phyloP scores from a whole-genome alignment of 2,113 vertebrate species.

The Epinephelus fuscoguttatus region DNA sequence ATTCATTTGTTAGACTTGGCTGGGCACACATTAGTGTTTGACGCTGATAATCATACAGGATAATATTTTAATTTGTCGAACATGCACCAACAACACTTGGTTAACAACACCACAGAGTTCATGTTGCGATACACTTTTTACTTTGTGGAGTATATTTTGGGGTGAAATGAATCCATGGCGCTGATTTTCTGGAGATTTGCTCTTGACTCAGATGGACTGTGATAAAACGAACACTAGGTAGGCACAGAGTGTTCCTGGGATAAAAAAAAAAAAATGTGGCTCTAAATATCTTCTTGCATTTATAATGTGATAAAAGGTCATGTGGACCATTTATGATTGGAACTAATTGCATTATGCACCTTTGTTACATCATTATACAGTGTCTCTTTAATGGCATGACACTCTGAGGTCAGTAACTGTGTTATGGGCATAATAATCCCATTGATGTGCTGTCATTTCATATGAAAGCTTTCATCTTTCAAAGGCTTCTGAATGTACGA shows the following conservation, averaged over 20 bases:
- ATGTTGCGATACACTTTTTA: not conserved
- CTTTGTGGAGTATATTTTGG: not conserved
- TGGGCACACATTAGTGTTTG: slow-evolving; percentile 50
- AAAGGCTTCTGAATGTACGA: not conserved
- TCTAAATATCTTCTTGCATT: not conserved
- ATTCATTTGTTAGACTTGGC: slow-evolving; percentile 39
- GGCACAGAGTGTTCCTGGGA: not conserved
- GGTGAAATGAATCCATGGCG: not conserved
- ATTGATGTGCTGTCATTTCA: not conserved
- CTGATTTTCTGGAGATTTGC: not conserved
- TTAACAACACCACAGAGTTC: not conserved
- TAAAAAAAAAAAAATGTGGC: not conserved
- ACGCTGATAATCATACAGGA: slow-evolving; percentile 48
- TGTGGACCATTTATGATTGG: not conserved
- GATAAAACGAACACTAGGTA: not conserved
- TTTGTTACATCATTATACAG: not conserved
- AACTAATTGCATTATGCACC: not conserved
- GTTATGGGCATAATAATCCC: not conserved
- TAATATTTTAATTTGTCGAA: slow-evolving; percentile 52
- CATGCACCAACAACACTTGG: not conserved
- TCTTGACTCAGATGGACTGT: not conserved
- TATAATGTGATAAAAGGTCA: not conserved
- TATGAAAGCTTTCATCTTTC: slow-evolving; percentile 7
- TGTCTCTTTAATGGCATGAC: slow-evolving; percentile 17
- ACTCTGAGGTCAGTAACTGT: slow-evolving; percentile 9